Base-by-base conservation (phyloP, 1,140 invertebrate species). In the Drosophila sechellia region DNA sequence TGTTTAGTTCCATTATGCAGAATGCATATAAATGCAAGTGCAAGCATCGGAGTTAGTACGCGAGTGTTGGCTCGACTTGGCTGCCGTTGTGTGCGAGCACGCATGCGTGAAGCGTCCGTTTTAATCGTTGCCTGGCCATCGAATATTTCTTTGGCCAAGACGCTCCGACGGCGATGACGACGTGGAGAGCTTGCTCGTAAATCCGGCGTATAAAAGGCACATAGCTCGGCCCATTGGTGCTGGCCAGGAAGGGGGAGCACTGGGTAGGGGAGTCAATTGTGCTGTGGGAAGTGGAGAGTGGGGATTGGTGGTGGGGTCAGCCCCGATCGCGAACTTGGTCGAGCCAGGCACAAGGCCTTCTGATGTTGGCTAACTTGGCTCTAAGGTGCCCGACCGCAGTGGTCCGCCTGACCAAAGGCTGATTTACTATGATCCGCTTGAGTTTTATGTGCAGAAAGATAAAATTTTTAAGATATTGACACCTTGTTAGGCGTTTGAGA, bases 381-480 rank as follows among this genome's bases (percentile, higher is more conserved):
- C 72, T 59, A 60, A 77, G 63, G 53, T 45, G 77, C 54, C 31
- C 8, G 31, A 60, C 42, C 27, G 59, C 37, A 40, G 60, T 57
- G 69, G 79, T 65, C 79, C 84, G 72, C 77, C 80, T 70, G 42
- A 83, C 84, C 81, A 90, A 90, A 86, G 81, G 78, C 86, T 90
- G 87, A 90, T 90, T 90, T 90, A 90, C 81, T 83, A 86, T 90
- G 81, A 90, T 87, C 81, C 87, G 87, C 76, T 81, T 76, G 81
- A 90, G 86, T 90, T 90, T 90, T 86, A 90, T 90, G 87, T 86
- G 81, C 86, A 83, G 81, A 90, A 79, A 86, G 86, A 90, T 90
- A 90, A 90, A 75, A 90, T 90, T 90, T 86, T 86, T 81, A 81
- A 83, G 86, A 90, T 90, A 90, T 86, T 90, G 87, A 90, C 86